Evolutionary conservation across 2,113 vertebrate genomes (phyloP), one percentile per base, ranked within the genome.

Genomic region (Aspidoscelis tigris): DNA sequence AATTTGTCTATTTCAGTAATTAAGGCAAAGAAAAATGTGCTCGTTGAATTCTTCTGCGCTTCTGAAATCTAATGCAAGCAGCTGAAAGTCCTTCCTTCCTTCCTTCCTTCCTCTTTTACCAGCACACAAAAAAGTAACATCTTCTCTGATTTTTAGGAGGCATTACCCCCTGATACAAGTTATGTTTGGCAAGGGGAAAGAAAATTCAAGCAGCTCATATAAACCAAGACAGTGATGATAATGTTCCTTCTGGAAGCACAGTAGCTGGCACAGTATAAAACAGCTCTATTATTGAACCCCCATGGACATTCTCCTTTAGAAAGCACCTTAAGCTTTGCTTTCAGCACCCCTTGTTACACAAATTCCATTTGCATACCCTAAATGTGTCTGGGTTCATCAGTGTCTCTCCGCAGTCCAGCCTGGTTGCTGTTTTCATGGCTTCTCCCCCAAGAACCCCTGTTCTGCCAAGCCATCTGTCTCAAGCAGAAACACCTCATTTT

Each of bases 1-100:
- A 89, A 91, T 95, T 93, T 93, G 92, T 93, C 93, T 94, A 84
- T 92, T 94, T 92, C 16, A 0, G 92, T 95, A 95, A 95, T 95
- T 95, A 95, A 94, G 87, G 81, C 65, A 88, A 93, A 92, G 92
- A 93, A 92, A 92, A 94, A 94, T 91, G 93, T 92, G 93, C 86
- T 87, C 74, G 78, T 81, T 91, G 90, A 83, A 90, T 90, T 89
- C 80, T 55, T 79, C 85, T 83, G 76, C 55, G 80, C 85, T 91
- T 79, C 84, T 0, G 2, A 92, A 84, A 84, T 50, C 72, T 53
- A 80, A 85, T 66, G 90, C 77, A 84, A 87, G 82, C 82, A 80
- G 89, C 84, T 71, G 16, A 61, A 79, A 18, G 2, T 58, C 22
- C 68, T 16, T 41, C 44, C 10, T 50, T 58, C 22, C 68, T 16